Evolutionary conservation across 2,888 invertebrate genomes (phyloP).

Genomic region (Erannis defoliaria): DNA sequence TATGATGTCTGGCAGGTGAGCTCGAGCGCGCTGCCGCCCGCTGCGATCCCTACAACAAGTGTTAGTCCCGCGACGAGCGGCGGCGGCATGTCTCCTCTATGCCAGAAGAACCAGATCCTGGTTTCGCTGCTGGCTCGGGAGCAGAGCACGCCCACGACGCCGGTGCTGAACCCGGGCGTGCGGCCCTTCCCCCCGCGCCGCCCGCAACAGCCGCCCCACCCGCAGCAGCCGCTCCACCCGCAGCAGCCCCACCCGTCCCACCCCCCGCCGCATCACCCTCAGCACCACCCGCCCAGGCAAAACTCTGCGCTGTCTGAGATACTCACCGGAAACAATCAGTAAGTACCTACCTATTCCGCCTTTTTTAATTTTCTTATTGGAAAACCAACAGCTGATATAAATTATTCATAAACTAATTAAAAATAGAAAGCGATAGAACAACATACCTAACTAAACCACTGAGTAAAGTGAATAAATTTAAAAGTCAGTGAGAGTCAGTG

Average conservation of each 20-base stretch:
- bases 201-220: slow-evolving; percentile 62
- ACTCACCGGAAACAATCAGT: slow-evolving; percentile 60
- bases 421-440: too few species aligned
- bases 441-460: too few species aligned
- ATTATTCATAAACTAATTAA: background rate
- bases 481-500: too few species aligned
- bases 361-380: background rate
- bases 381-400: too few species aligned
- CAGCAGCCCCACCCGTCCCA: slow-evolving; percentile 54
- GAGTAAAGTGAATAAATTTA: too few species aligned
- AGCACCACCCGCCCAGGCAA: slow-evolving; percentile 46
- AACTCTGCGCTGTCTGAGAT: slow-evolving; percentile 67
- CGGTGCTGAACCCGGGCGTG: slow-evolving; percentile 90
- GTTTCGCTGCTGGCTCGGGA: slow-evolving; percentile 93
- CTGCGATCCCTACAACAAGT: slow-evolving; percentile 78
- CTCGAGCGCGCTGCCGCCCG: slow-evolving; percentile 84
- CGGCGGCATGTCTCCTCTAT: slow-evolving; percentile 88
- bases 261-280: slow-evolving; percentile 28
- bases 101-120: slow-evolving; percentile 94
- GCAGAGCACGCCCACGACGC: slow-evolving; percentile 88
- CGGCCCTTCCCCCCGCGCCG: slow-evolving; percentile 63
- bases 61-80: slow-evolving; percentile 67
- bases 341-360: slow-evolving; percentile 45
- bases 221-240: slow-evolving; percentile 53
- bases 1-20: slow-evolving; percentile 74